Percentiles rank a stretch among this genome's conserved stretches.
Evolutionary conservation across 2,113 vertebrate species (phyloP).

Genomic region (Cephalopholis sonnerati): DNA sequence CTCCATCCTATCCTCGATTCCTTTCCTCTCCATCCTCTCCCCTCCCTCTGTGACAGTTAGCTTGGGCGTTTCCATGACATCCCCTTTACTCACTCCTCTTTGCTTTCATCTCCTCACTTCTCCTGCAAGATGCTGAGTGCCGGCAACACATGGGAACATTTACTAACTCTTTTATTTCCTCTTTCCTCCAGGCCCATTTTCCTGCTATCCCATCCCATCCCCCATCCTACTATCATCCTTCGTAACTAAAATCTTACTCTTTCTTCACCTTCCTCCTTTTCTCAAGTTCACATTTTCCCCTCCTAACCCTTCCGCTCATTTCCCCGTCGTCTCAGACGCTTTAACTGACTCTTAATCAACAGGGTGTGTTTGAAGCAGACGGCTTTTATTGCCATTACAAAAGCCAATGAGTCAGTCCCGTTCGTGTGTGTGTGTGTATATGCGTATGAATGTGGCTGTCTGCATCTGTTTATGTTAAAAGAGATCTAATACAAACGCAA

Average conservation of each 20-base stretch:
- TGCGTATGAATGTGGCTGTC: conserved; percentile 26
- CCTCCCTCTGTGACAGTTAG: background rate
- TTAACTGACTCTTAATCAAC: conserved; percentile 64
- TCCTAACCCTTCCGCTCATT: conserved; percentile 11
- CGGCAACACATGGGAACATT: conserved; percentile 55
- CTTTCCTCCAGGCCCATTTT: conserved; percentile 7
- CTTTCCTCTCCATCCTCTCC: conserved; percentile 2
- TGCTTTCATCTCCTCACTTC: conserved; percentile 41
- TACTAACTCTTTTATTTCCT: conserved; percentile 2
- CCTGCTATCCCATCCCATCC: background rate
- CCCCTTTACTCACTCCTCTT: background rate
- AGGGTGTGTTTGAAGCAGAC: conserved; percentile 66
- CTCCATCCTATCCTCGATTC: background rate
- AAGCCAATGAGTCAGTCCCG: conserved; percentile 30
- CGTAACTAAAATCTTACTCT: background rate
- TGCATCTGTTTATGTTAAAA: conserved; percentile 19
- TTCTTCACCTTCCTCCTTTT: background rate
- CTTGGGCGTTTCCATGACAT: background rate
- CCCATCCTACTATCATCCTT: conserved; percentile 14
- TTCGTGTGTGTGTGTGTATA: conserved; percentile 17
- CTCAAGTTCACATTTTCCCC: background rate
- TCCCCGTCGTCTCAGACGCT: conserved; percentile 32
- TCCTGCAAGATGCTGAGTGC: conserved; percentile 10
- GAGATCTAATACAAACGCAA: background rate
- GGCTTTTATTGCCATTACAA: conserved; percentile 57